Evolutionary conservation across 2,113 vertebrate species (phyloP), one percentile per base, ranked within the genome.

Genomic region (Rhineura floridana): DNA sequence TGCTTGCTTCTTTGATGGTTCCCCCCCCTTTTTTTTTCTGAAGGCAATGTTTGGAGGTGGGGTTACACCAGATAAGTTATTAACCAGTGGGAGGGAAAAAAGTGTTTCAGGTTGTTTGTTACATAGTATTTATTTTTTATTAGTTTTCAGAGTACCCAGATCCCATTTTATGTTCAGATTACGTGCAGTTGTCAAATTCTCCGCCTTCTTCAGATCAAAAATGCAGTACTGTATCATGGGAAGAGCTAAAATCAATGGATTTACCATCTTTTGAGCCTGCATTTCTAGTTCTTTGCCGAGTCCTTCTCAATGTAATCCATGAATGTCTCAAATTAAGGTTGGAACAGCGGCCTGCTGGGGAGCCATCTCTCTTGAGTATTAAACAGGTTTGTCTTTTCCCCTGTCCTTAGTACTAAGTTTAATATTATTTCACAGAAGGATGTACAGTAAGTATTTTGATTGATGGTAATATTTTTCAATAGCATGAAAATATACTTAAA

Each of bases 261-360:
- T 96, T 99, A 52, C 99, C 99, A 1, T 99, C 99, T 33, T 99
- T 99, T 91, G 97, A 98, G 80, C 98, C 98, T 0, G 99, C 99
- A 0, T 99, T 99, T 95, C 94, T 99, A 11, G 98, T 99, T 86
- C 98, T 99, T 59, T 99, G 99, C 88, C 97, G 99, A 25, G 98
- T 99, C 79, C 97, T 99, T 69, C 98, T 99, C 86, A 99, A 99
- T 25, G 99, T 99, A 88, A 99, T 99, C 93, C 99, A 99, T 6
- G 99, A 99, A 93, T 99, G 99, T 96, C 98, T 99, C 94, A 99
- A 99, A 94, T 95, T 99, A 86, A 96, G 99, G 85, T 90, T 99
- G 94, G 99, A 99, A 84, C 99, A 99, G 95, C 97, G 98, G 83
- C 99, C 99, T n/a, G 99, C 99, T 44, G 99, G 99, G 79, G 98